Base-by-base conservation (phyloP, 2,888 invertebrate species). In the Gnatocerus cornutus region DNA sequence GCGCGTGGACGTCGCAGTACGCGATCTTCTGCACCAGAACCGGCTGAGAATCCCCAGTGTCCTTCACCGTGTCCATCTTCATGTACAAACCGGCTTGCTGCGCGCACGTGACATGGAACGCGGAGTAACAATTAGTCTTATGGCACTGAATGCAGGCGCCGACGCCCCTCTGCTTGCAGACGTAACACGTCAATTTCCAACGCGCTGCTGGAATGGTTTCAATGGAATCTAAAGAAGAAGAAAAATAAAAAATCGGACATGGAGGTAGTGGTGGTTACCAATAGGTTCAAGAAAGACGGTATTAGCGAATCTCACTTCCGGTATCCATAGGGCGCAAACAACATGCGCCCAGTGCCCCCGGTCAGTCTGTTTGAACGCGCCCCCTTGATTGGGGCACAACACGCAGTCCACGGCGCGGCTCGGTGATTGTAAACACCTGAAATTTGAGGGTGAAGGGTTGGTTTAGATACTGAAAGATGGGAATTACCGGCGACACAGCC, bases 141-240 rank as follows among this genome's bases (percentile, higher is more conserved):
- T 98, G 97, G 84, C 99, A 99, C 85, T 99, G 99, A 73, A 99
- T 98, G 81, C 99, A 99, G 0, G 99, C 98, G 3, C 99, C 99
- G 0, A 93, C 93, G 29, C 93, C 93, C 68, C 93, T 90, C 80
- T 96, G 94, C 81, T 96, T 98, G 86, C 99, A 99, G 61, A 99
- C 96, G 85, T 97, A 97, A 83, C 99, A 99, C 0, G 93, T 93
- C n/a, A 99, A 89, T 80, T 94, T 94, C 96, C 98, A 98, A 0
- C 99, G 90, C 0, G 98, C 98, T 5, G 95, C 90, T 1, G 99
- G 98, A 79, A 99, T 98, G 80, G 94, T 95, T 82, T 96, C 95
- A 77, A 99, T 95, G 39, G 98, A 97, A 87, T 99, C 98, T 89
- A 21, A 3, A 21, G 4, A 21, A 21, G 1, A 21, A 21, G 21